These are phyloP conservation scores for Anodontia alba DNA, from an alignment of 2,888 invertebrate species.

Conservation along the genomic window DNA sequence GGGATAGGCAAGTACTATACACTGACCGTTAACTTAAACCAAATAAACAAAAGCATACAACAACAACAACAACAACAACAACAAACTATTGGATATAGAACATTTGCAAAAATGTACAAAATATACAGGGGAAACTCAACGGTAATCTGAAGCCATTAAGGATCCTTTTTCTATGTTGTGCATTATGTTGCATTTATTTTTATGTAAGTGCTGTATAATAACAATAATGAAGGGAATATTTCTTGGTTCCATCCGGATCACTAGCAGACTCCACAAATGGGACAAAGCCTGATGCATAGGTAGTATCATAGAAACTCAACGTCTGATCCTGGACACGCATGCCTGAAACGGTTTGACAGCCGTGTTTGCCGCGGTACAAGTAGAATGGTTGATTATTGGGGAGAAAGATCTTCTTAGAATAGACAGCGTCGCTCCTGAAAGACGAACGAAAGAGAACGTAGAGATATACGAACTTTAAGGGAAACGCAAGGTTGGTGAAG, in stretches of 20 bases:
- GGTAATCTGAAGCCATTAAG: too few species aligned
- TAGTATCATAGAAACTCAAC: conserved; percentile 25
- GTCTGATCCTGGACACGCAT: conserved; percentile 50
- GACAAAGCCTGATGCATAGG: background rate
- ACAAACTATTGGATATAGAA: too few species aligned
- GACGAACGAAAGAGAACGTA: too few species aligned
- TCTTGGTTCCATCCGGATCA: background rate
- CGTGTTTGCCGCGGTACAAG: conserved; percentile 50
- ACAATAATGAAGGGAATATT: background rate
- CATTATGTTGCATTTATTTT: background rate
- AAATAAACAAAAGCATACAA: too few species aligned
- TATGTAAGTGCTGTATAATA: background rate
- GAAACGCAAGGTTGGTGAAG: too few species aligned
- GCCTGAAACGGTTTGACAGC: conserved; percentile 52
- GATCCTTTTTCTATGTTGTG: too few species aligned
- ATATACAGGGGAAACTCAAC: too few species aligned
- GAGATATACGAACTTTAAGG: too few species aligned
- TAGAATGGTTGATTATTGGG: conserved; percentile 54
- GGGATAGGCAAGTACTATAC: too few species aligned
- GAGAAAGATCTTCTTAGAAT: conserved; percentile 45
- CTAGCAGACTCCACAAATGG: background rate
- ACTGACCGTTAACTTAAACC: too few species aligned
- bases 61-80: too few species aligned
- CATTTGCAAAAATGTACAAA: too few species aligned
- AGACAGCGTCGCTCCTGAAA: conserved; percentile 49